These are phyloP conservation scores for Drosophila gaucha DNA, from an alignment of 2,888 invertebrate genomes.

Conservation along the genomic window DNA sequence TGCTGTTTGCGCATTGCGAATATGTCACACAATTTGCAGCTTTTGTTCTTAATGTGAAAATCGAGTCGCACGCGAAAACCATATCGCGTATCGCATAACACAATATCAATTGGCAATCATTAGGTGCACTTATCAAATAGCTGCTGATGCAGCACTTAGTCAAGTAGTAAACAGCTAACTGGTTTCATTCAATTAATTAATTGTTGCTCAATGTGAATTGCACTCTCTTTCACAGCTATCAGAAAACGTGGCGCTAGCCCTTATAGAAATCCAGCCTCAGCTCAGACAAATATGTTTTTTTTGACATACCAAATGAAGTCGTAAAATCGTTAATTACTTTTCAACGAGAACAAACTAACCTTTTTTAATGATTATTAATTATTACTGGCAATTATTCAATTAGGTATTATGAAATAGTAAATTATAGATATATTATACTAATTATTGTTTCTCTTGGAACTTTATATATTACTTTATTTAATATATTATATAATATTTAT, in stretches of 20 bases:
- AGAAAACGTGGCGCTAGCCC: no score
- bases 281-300: no score
- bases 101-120: conserved; percentile 20
- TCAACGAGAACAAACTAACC: not conserved
- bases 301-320: not conserved
- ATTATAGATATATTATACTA: not conserved
- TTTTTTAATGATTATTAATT: not conserved
- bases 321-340: not conserved
- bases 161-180: conserved; percentile 31
- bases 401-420: not conserved
- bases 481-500: no score
- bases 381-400: not conserved
- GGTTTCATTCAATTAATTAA: conserved; percentile 29
- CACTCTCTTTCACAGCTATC: no score
- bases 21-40: conserved; percentile 24
- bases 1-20: conserved; percentile 3
- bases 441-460: not conserved
- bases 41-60: conserved; percentile 24
- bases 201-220: not conserved
- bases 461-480: no score
- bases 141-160: conserved; percentile 18
- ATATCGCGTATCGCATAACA: conserved; percentile 12
- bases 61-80: conserved; percentile 4
- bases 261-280: no score
- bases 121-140: conserved; percentile 26